Conservation (phyloP, 2,888 invertebrate species). For the Frankliniella intonsa region DNA sequence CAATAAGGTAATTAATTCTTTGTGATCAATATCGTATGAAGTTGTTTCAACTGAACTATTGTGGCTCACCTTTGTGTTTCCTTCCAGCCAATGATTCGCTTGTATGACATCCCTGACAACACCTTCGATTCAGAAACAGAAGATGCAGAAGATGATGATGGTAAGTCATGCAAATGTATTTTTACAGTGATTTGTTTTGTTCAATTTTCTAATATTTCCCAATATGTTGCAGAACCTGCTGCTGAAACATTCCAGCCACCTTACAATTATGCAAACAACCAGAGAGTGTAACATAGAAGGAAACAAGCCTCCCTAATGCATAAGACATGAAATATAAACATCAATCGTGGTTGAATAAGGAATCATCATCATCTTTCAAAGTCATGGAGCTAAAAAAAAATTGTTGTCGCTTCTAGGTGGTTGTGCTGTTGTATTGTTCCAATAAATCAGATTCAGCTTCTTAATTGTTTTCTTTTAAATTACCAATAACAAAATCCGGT, state of each 20-base stretch:
- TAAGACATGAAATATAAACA: too few relatives aligned
- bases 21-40: not conserved
- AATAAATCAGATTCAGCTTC: too few relatives aligned
- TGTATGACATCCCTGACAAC: slow-evolving; percentile 97
- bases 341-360: too few relatives aligned
- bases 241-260: slow-evolving; percentile 16
- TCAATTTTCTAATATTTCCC: not conserved
- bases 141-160: slow-evolving; percentile 65
- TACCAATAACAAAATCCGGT: too few relatives aligned
- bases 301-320: too few relatives aligned
- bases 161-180: slow-evolving; percentile 36
- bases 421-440: not conserved
- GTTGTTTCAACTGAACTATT: not conserved
- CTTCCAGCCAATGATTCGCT: slow-evolving; percentile 77
- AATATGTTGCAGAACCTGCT: not conserved
- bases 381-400: too few relatives aligned
- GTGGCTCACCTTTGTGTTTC: slow-evolving; percentile 23
- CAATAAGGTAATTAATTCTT: slow-evolving; percentile 63
- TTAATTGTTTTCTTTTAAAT: not conserved
- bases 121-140: slow-evolving; percentile 98
- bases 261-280: not conserved
- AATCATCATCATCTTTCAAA: too few relatives aligned
- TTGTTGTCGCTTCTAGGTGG: too few relatives aligned
- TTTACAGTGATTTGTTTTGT: not conserved
- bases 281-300: not conserved